These are phyloP conservation scores for Merluccius polli DNA, from an alignment of 2,797 vertebrate genomes.

Conservation along the genomic window DNA sequence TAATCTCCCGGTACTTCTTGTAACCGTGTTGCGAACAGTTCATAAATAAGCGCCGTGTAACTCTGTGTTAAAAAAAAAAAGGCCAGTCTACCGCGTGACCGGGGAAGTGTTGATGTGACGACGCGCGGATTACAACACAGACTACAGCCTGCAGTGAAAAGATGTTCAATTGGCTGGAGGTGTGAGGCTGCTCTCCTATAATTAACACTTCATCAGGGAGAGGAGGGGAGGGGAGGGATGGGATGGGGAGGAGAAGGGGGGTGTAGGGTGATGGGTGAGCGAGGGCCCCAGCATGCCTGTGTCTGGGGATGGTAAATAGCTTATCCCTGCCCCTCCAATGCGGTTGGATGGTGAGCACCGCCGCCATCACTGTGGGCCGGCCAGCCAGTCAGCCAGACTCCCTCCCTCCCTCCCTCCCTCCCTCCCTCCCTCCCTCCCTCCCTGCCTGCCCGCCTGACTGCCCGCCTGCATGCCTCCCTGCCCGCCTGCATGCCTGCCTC, in stretches of 20 bases:
- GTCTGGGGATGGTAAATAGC: conserved; percentile 47
- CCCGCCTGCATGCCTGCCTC: no score
- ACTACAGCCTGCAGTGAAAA: background rate
- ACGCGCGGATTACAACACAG: background rate
- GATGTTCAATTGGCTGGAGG: conserved; percentile 30
- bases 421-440: background rate
- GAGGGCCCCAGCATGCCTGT: conserved; percentile 23
- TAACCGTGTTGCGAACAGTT: no score
- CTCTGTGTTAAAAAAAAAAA: no score
- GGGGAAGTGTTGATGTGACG: background rate
- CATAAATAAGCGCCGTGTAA: no score
- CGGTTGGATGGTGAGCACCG: conserved; percentile 30
- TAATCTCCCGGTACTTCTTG: background rate
- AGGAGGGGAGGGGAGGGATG: background rate
- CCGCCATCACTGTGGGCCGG: conserved; percentile 30
- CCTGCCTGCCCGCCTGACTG: background rate
- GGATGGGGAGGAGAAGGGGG: conserved; percentile 25
- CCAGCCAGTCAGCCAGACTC: conserved; percentile 25
- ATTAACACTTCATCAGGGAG: conserved; percentile 63
- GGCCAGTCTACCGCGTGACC: background rate
- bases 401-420: background rate
- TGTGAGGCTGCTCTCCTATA: conserved; percentile 49
- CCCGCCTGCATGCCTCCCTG: background rate
- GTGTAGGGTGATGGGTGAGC: background rate
- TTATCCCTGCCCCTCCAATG: conserved; percentile 36